Base-by-base conservation (phyloP, 2,113 vertebrate genomes). In the Ceuthmochares aereus region DNA sequence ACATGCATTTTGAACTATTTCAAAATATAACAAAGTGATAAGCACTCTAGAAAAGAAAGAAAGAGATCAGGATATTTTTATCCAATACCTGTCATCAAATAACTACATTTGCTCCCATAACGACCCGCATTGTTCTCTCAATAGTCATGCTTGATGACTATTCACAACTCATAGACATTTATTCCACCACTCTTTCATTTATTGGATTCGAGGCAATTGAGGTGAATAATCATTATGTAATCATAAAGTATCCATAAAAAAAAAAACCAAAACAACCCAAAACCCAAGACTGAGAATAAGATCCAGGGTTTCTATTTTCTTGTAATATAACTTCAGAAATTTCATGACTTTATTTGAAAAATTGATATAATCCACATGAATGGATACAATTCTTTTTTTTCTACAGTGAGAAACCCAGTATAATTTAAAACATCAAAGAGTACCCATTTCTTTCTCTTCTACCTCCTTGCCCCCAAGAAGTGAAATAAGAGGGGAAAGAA, bases 291-390 rank as follows among this genome's bases (percentile, higher is more conserved):
- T 79, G 40, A 64, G 26, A 87, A 85, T 79, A 84, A 56, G 23
- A 88, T 26, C 72, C 43, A 55, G 32, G 9, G 15, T 32, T 90
- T 92, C 69, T 60, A 23, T 89, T 89, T 88, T 76, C 36, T 93
- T 72, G 51, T 34, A 83, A 55, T 51, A 51, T 14, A 76, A 67
- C 12, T 67, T 91, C 13, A 79, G 47, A 90, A 88, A 75, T 72
- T 86, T 68, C 25, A 80, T 32, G 4, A 76, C 32, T 72, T 72
- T 42, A 84, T 58, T 78, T 83, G 67, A 91, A 72, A 95, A 94
- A 89, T 27, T 12, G 18, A 12, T 45, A 60, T 27, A 12, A 78
- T 59, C 25, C 15, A 77, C 40, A 21, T 23, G 52, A 93, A 86
- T 6, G 4, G 58, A 91, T 52, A 72, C 12, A 76, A 56, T 76